Base-by-base conservation (phyloP, 1,140 invertebrate genomes). In the Episyrphus balteatus region DNA sequence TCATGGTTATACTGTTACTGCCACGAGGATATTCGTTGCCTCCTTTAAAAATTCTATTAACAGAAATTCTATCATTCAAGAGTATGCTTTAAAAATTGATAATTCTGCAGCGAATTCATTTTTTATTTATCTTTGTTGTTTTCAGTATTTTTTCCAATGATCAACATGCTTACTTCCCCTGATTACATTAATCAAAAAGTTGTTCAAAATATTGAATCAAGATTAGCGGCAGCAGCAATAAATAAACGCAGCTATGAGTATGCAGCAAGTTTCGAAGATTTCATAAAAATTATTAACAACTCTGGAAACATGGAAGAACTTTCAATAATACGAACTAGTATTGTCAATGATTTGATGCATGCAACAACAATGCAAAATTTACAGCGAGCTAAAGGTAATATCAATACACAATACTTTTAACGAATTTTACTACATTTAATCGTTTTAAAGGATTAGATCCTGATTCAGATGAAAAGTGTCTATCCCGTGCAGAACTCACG, bases 331-430 rank as follows among this genome's bases (percentile, higher is more conserved):
- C 72, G 82, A 71, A 83, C 69, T 53, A 87, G 88, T 57, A 90
- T 93, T 51, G 83, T 92, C 1, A 88, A 83, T 19, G 89, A 92
- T 74, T 85, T 93, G 51, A 91, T 93, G 84, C 88, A 94, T 73
- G 88, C 89, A 0, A 92, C 90, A 33, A 90, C 87, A 3, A 78
- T 92, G 47, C 88, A 91, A 70, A 92, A 90, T 63, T 73, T 92
- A 41, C 91, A 91, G 70, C 76, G 86, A 56, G 79, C 85, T 10
- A 85, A 89, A 73, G 62, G 62, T 36, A 14, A 37, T 46, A 10
- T 32, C 17, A 18, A 32, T 33, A 8, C 19, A n/a, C 33, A 34
- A 10, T 34, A 10, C n/a, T 10, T 10, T 10, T 10, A 34, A 40
- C 9, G 9, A 9, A 40, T 9, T 40, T 40, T 40, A 9, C 14